Conservation (phyloP, 2,797 vertebrate genomes). For the Poecilia gillii region DNA sequence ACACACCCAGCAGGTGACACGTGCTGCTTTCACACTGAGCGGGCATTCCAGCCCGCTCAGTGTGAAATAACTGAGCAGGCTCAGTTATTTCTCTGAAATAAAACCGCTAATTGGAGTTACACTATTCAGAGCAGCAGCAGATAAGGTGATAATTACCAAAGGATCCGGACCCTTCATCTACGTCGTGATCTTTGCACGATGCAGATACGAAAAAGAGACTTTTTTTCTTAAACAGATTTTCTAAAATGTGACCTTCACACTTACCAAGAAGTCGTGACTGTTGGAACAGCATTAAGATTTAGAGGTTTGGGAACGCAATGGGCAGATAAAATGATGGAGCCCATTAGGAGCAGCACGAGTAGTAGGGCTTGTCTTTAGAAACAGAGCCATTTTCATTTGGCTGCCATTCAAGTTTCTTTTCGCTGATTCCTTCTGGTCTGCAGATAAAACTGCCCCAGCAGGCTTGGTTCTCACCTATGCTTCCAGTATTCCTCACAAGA, state of each 20-base stretch:
- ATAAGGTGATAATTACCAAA: conserved; percentile 42
- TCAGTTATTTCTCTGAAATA: conserved; percentile 19
- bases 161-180: conserved; percentile 9
- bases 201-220: conserved; percentile 1
- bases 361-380: conserved; percentile 30
- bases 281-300: conserved; percentile 22
- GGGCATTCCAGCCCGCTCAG: conserved; percentile 1
- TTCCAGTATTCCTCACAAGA: not conserved
- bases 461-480: conserved; percentile 4
- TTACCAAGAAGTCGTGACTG: conserved; percentile 11
- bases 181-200: not conserved
- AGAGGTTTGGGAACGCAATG: conserved; percentile 28
- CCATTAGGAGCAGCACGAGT: conserved; percentile 38
- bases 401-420: conserved; percentile 34
- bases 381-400: conserved; percentile 53
- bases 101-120: conserved; percentile 54
- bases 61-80: too few species aligned
- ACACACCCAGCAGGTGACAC: conserved; percentile 24
- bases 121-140: conserved; percentile 33
- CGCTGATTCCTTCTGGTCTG: conserved; percentile 30
- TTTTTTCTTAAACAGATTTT: conserved; percentile 1
- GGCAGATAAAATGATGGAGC: conserved; percentile 39
- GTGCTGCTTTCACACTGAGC: conserved; percentile 33
- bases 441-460: conserved; percentile 5
- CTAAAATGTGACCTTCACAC: conserved; percentile 4